phyloP scores from a whole-genome alignment of 2,113 vertebrate species.

The Notarius quadriscutis region DNA sequence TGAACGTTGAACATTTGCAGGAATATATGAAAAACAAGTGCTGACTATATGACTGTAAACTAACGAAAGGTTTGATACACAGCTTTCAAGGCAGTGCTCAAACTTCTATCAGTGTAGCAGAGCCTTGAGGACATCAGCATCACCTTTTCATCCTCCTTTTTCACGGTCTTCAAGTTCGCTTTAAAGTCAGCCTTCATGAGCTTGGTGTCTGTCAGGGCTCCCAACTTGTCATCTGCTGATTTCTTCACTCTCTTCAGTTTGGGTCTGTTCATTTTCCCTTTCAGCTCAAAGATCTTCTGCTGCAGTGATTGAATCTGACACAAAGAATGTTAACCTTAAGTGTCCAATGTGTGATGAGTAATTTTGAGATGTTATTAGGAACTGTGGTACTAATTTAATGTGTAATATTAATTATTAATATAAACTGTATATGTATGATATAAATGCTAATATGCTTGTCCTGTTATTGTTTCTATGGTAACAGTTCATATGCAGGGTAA shows the following conservation, averaged over 20 bases:
- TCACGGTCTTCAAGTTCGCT: conserved; percentile 69
- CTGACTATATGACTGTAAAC: neutral
- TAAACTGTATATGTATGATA: too few species aligned
- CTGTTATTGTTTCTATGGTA: neutral
- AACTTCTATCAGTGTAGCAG: neutral
- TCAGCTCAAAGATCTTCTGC: conserved; percentile 64
- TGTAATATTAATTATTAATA: neutral
- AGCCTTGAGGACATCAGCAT: conserved; percentile 10
- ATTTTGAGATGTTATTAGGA: neutral
- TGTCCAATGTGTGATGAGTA: neutral
- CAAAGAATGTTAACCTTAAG: neutral
- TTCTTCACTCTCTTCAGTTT: conserved; percentile 62
- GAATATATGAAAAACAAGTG: neutral
- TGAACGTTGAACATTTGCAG: conserved; percentile 10
- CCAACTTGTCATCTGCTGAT: conserved; percentile 64
- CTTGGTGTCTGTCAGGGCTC: conserved; percentile 61
- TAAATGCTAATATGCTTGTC: neutral
- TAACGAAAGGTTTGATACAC: neutral
- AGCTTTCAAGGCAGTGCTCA: neutral
- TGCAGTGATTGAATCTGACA: conserved; percentile 60
- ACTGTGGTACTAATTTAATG: neutral
- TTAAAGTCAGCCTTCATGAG: conserved; percentile 65
- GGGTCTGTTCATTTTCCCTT: conserved; percentile 65
- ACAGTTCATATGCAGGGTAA: neutral
- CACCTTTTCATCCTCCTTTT: conserved; percentile 71